These are phyloP conservation scores for Aplochiton taeniatus DNA, from an alignment of 2,797 vertebrate species.

Conservation along the genomic window DNA sequence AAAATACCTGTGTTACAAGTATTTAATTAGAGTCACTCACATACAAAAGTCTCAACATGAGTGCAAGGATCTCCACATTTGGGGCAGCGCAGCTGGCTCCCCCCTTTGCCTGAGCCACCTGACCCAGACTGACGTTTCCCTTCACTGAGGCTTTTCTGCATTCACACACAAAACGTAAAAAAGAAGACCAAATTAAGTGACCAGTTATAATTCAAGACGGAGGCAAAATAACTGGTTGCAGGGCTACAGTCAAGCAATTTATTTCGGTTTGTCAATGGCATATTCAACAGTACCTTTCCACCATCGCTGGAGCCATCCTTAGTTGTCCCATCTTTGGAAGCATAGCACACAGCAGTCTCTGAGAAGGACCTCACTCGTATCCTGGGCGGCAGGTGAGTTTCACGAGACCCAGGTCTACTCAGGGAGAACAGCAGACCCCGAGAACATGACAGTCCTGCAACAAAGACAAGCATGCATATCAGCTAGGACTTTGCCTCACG, in stretches of 20 bases:
- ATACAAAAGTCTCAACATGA: slow-evolving; percentile 97
- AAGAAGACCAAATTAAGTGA: not conserved
- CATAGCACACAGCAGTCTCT: slow-evolving; percentile 85
- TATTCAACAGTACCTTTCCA: slow-evolving; percentile 80
- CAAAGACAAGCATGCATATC: not conserved
- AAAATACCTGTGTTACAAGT: too few species aligned
- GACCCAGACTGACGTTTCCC: slow-evolving; percentile 85
- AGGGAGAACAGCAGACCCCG: slow-evolving; percentile 82
- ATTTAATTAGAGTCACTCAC: slow-evolving; percentile 77
- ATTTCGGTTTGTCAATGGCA: not conserved
- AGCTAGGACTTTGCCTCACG: too few species aligned
- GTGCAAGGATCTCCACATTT: slow-evolving; percentile 97
- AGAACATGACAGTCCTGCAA: slow-evolving; percentile 83
- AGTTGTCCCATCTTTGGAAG: slow-evolving; percentile 87
- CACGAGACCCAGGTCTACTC: slow-evolving; percentile 80
- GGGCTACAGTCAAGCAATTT: not conserved
- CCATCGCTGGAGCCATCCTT: slow-evolving; percentile 88
- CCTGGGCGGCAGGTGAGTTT: slow-evolving; percentile 72
- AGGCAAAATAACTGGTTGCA: not conserved
- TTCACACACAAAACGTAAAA: slow-evolving; percentile 31
- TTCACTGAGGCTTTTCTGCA: slow-evolving; percentile 86
- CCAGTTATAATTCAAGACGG: not conserved
- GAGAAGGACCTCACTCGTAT: slow-evolving; percentile 84
- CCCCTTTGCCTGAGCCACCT: slow-evolving; percentile 93
- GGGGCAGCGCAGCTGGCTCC: slow-evolving; percentile 91